Conservation (phyloP, 2,888 invertebrate genomes). For the Hemicrepidius hirtus region DNA sequence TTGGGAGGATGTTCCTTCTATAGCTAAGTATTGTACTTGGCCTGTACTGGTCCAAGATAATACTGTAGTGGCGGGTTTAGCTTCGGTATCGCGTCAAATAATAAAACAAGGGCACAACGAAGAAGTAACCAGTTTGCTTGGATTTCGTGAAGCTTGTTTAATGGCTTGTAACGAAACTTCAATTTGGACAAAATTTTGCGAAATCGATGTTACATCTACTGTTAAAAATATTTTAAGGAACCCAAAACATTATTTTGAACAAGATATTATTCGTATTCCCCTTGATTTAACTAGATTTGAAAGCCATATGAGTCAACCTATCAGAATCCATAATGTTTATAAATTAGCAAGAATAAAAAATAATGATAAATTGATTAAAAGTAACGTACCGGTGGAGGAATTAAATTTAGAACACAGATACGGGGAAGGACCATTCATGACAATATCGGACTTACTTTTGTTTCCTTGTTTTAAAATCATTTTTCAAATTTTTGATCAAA, state of each 20-base stretch:
- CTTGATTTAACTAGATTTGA: conserved; percentile 86
- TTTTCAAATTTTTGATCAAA: conserved; percentile 71
- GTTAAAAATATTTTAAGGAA: conserved; percentile 72
- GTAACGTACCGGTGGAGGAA: conserved; percentile 73
- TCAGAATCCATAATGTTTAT: conserved; percentile 89
- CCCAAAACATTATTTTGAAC: conserved; percentile 55
- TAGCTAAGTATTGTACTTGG: conserved; percentile 73
- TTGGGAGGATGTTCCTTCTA: conserved; percentile 68
- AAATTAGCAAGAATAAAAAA: conserved; percentile 80
- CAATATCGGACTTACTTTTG: conserved; percentile 88
- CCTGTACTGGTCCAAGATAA: conserved; percentile 79
- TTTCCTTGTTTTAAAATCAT: conserved; percentile 82
- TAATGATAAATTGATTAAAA: conserved; percentile 68
- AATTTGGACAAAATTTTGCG: conserved; percentile 95
- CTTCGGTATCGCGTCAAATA: conserved; percentile 81
- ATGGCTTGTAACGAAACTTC: conserved; percentile 90
- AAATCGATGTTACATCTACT: conserved; percentile 83
- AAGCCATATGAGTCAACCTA: conserved; percentile 87
- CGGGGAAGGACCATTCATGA: conserved; percentile 88
- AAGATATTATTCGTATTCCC: conserved; percentile 74
- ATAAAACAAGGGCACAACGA: conserved; percentile 70
- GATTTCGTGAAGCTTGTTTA: conserved; percentile 87
- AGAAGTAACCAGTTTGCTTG: conserved; percentile 76
- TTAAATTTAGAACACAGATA: conserved; percentile 81
- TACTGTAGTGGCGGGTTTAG: conserved; percentile 84